phyloP scores from a whole-genome alignment of 2,113 vertebrate species.

The Eptesicus fuscus region DNA sequence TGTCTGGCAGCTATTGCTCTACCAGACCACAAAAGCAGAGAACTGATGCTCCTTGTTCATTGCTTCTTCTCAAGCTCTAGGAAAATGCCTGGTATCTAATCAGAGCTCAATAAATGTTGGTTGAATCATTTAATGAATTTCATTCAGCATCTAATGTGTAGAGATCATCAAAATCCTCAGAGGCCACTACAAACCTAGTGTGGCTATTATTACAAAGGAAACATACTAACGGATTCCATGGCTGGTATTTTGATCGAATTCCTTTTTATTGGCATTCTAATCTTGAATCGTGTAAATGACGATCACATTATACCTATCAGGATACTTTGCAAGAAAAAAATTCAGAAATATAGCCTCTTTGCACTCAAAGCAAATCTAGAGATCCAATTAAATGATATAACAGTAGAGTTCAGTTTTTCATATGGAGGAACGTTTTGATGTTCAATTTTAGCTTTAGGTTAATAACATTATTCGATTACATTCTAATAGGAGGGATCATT shows the following conservation, averaged over 20 bases:
- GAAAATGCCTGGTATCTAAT: background rate
- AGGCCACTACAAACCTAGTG: background rate
- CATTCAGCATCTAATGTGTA: conserved; percentile 1
- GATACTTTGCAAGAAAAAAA: conserved; percentile 41
- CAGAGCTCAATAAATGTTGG: conserved; percentile 15
- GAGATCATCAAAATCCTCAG: conserved; percentile 46
- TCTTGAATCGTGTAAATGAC: conserved; percentile 61
- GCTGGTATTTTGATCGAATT: conserved; percentile 51
- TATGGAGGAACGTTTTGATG: conserved; percentile 16
- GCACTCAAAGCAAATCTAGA: conserved; percentile 4
- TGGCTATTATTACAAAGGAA: conserved; percentile 41
- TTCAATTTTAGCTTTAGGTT: conserved; percentile 51
- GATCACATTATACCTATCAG: conserved; percentile 43
- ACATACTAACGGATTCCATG: background rate
- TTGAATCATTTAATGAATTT: conserved; percentile 58
- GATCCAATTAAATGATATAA: conserved; percentile 63
- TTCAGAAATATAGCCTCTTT: background rate
- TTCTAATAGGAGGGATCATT: conserved; percentile 18
- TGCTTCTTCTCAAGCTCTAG: background rate
- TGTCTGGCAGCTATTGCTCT: background rate
- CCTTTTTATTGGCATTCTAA: conserved; percentile 63
- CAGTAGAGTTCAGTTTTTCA: conserved; percentile 41
- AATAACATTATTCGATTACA: conserved; percentile 27
- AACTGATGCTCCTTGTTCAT: background rate
- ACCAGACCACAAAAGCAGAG: background rate